Conservation (phyloP, 2,888 invertebrate species). For the Perdita meconis region DNA sequence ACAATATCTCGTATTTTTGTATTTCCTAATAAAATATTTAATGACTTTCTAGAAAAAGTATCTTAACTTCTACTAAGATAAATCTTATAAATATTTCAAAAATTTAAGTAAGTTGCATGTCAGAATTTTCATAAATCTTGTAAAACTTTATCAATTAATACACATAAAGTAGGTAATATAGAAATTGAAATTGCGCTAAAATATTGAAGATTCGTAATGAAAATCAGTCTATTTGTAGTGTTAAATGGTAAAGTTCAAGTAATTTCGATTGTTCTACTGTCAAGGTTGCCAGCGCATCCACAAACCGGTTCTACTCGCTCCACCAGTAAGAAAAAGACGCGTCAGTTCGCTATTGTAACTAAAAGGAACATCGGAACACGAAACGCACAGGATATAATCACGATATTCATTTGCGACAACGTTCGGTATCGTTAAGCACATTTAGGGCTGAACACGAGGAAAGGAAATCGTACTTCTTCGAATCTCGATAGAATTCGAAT, state of each 20-base stretch:
- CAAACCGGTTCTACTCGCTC: constrained; percentile 41
- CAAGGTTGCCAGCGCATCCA: constrained; percentile 21
- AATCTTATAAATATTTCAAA: no score
- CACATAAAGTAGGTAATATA: no score
- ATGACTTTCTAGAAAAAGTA: no score
- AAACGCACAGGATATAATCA: constrained; percentile 20
- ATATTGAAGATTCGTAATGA: background rate
- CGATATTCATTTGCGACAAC: constrained; percentile 30
- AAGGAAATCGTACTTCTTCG: background rate
- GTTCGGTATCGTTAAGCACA: constrained; percentile 1
- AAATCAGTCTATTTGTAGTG: constrained; percentile 9
- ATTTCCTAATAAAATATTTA: no score
- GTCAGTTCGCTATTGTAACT: constrained; percentile 43
- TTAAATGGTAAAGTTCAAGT: background rate
- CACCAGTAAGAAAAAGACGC: constrained; percentile 21
- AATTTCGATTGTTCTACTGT: constrained; percentile 47
- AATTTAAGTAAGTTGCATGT: no score
- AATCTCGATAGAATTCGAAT: background rate
- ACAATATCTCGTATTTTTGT: no score
- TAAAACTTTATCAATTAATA: no score
- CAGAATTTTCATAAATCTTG: no score
- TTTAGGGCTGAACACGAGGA: background rate
- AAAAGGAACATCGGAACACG: constrained; percentile 20
- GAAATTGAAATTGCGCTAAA: background rate
- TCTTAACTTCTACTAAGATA: no score